A percentile compares a stretch with the other conserved stretches of the same genome.
Conservation (phyloP, 2,888 invertebrate species). For the Scaptodrosophila latifasciaeformis region DNA sequence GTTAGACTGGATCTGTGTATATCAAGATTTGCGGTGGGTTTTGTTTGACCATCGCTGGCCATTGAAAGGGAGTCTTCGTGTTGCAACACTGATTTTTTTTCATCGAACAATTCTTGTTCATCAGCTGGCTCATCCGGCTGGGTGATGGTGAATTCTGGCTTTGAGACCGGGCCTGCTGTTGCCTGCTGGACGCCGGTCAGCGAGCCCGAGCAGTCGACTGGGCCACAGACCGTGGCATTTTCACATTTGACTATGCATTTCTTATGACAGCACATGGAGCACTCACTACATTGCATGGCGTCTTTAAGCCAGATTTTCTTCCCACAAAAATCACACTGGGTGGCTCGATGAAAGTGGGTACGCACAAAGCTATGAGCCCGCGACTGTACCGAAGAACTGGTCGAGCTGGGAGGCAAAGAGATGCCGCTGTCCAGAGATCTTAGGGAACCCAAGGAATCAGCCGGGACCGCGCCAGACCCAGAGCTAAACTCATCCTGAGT, state of each 20-base stretch:
- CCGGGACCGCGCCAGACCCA: too few species aligned
- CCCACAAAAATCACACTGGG: slow-evolving; percentile 94
- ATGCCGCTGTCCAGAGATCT: slow-evolving; percentile 56
- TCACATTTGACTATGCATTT: slow-evolving; percentile 94
- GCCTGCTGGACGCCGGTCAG: slow-evolving; percentile 5
- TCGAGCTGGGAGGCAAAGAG: slow-evolving; percentile 28
- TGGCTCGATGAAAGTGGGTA: slow-evolving; percentile 91
- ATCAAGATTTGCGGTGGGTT: slow-evolving; percentile 40
- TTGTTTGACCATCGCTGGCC: slow-evolving; percentile 14
- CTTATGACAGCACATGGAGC: slow-evolving; percentile 94
- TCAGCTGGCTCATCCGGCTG: slow-evolving; percentile 68
- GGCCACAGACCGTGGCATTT: slow-evolving; percentile 80
- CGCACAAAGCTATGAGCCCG: slow-evolving; percentile 85
- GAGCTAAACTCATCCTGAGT: slow-evolving; percentile 15
- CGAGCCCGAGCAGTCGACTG: slow-evolving; percentile 69
- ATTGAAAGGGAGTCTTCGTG: slow-evolving; percentile 16
- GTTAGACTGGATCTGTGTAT: slow-evolving; percentile 73
- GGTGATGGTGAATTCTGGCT: slow-evolving; percentile 76
- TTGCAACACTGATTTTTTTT: slow-evolving; percentile 7
- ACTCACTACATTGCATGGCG: slow-evolving; percentile 92
- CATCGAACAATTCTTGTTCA: slow-evolving; percentile 35
- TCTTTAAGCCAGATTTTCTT: slow-evolving; percentile 99
- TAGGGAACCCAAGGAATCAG: too few species aligned
- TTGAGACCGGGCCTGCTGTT: slow-evolving; percentile 32
- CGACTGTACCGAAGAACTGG: background rate